A percentile compares a stretch with the other conserved stretches of the same genome.
phyloP scores from a whole-genome alignment of 2,797 vertebrate species.

The Melanotaenia maccullochi region DNA sequence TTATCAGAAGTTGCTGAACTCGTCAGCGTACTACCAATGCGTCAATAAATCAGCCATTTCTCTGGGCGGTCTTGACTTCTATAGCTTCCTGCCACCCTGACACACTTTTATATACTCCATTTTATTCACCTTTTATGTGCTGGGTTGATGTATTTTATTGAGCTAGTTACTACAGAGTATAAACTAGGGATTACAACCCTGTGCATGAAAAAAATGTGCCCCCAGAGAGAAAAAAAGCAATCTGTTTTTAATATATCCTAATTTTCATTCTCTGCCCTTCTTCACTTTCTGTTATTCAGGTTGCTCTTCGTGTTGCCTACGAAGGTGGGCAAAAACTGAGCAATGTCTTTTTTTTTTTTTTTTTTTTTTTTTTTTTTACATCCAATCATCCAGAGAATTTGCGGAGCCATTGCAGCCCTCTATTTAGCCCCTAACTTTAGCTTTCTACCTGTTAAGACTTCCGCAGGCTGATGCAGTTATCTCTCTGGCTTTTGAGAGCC shows the following conservation, averaged over 20 bases:
- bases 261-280: slow-evolving; percentile 62
- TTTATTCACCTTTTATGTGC: slow-evolving; percentile 78
- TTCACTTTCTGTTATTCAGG: slow-evolving; percentile 58
- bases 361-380: slow-evolving; percentile 24
- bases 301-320: slow-evolving; percentile 36
- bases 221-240: slow-evolving; percentile 74
- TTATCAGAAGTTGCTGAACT: slow-evolving; percentile 66
- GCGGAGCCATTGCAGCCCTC: slow-evolving; percentile 49
- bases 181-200: slow-evolving; percentile 77
- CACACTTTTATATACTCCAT: slow-evolving; percentile 72
- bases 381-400: slow-evolving; percentile 69
- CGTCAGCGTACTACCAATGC: slow-evolving; percentile 36
- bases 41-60: slow-evolving; percentile 75
- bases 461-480: slow-evolving; percentile 74
- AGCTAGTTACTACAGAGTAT: slow-evolving; percentile 78
- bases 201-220: slow-evolving; percentile 69
- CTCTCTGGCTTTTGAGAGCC: slow-evolving; percentile 73
- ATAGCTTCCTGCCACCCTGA: slow-evolving; percentile 62
- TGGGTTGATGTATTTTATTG: slow-evolving; percentile 78
- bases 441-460: slow-evolving; percentile 70
- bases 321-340: slow-evolving; percentile 54
- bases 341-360: slow-evolving; percentile 54
- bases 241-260: slow-evolving; percentile 75
- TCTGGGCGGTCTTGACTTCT: slow-evolving; percentile 62
- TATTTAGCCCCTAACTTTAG: slow-evolving; percentile 33